Evolutionary conservation across 2,888 invertebrate genomes (phyloP).

Genomic region (Campoplex capitator): DNA sequence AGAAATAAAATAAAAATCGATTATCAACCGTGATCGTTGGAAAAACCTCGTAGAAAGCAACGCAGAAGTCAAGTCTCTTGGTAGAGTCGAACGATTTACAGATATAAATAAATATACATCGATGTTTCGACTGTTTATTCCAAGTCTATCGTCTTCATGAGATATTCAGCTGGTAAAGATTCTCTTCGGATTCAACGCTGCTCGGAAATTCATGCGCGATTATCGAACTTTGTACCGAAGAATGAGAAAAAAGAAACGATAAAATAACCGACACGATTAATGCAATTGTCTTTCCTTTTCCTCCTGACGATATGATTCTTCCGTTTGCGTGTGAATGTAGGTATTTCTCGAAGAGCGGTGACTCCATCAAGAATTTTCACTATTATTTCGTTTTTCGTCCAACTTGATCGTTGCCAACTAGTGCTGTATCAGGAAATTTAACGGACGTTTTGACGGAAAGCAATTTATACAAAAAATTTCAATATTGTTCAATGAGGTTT

Average conservation of each 20-base stretch:
- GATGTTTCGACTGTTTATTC: constrained; percentile 21
- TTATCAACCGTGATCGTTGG: constrained; percentile 30
- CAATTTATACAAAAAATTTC: not conserved
- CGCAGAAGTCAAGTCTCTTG: constrained; percentile 40
- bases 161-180: constrained; percentile 44
- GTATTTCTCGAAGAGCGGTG: not conserved
- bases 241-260: not conserved
- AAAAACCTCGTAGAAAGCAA: constrained; percentile 59
- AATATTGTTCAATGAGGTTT: not conserved
- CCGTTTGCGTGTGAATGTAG: not conserved
- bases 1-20: not conserved
- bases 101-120: constrained; percentile 19
- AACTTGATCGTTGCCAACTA: not conserved
- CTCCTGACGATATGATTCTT: not conserved
- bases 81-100: not conserved
- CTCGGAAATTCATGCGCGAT: constrained; percentile 37
- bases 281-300: not conserved
- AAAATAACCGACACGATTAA: not conserved
- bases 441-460: not conserved
- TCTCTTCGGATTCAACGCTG: not conserved
- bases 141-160: constrained; percentile 40
- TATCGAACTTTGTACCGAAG: constrained; percentile 20
- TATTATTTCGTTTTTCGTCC: not conserved
- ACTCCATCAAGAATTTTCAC: not conserved
- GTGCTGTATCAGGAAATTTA: not conserved